These are phyloP conservation scores for Procambarus clarkii DNA, from an alignment of 1,140 invertebrate genomes.

Conservation along the genomic window DNA sequence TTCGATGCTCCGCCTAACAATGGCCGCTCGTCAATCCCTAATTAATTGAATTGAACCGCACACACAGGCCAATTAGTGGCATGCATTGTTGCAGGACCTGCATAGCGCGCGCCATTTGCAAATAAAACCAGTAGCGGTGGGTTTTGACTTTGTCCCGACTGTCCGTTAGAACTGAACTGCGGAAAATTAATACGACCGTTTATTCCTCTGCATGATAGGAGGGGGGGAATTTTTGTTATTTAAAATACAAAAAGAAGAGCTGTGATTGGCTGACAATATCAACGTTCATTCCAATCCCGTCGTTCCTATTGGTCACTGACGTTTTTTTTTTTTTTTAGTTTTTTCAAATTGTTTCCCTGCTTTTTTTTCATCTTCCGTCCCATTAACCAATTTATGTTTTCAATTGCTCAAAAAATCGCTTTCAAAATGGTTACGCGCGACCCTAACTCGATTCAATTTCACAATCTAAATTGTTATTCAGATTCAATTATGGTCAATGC, in stretches of 20 bases:
- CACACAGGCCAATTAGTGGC: conserved; percentile 59
- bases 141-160: neutral
- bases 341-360: too few species aligned
- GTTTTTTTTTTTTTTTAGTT: neutral
- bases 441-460: conserved; percentile 23
- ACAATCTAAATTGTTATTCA: conserved; percentile 59
- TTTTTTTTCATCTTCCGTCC: neutral
- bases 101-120: neutral
- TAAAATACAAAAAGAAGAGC: conserved; percentile 15
- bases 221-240: neutral
- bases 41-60: conserved; percentile 65
- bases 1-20: conserved; percentile 36
- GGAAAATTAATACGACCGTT: conserved; percentile 32
- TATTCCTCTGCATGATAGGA: conserved; percentile 31
- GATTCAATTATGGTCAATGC: conserved; percentile 22
- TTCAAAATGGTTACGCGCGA: conserved; percentile 27
- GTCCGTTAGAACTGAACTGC: neutral
- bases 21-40: conserved; percentile 47
- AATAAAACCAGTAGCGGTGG: neutral
- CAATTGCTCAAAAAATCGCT: conserved; percentile 19
- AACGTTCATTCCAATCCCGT: neutral
- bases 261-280: conserved; percentile 45
- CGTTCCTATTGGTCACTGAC: conserved; percentile 20
- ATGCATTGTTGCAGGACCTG: conserved; percentile 33
- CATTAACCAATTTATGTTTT: conserved; percentile 36